Percentiles rank a stretch among this genome's conserved stretches.
phyloP scores from a whole-genome alignment of 2,888 invertebrate species.

The Drosophila koepferae region DNA sequence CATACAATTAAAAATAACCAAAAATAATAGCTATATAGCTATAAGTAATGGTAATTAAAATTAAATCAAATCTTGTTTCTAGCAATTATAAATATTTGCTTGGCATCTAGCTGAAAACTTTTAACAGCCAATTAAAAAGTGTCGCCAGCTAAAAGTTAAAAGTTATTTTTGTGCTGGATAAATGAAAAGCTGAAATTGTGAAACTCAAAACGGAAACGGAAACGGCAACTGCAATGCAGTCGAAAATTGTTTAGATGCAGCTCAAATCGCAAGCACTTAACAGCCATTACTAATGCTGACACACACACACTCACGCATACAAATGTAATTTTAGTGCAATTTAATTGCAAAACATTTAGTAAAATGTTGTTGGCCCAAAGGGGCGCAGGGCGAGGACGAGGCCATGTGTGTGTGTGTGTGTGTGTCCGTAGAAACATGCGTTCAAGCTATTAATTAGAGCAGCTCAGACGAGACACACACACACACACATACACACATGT shows the following conservation, averaged over 20 bases:
- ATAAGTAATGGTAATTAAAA: background rate
- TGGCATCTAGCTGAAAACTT: background rate
- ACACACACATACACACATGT: background rate
- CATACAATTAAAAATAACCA: background rate
- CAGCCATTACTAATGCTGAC: background rate
- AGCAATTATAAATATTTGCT: conserved; percentile 1
- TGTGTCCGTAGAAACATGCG: conserved; percentile 35
- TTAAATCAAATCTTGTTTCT: background rate
- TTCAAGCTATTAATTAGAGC: conserved; percentile 70
- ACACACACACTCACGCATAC: conserved; percentile 2
- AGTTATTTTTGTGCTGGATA: background rate
- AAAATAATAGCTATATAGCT: background rate
- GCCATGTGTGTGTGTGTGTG: background rate
- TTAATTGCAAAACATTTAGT: conserved; percentile 72
- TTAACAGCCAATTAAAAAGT: conserved; percentile 1
- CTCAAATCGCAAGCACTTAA: conserved; percentile 13
- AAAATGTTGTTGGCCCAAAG: conserved; percentile 19
- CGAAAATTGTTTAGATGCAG: conserved; percentile 8
- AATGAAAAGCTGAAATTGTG: conserved; percentile 5
- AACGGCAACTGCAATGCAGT: background rate
- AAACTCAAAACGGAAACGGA: background rate
- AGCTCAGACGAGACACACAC: conserved; percentile 27
- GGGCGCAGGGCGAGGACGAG: background rate
- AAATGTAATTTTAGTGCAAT: conserved; percentile 60
- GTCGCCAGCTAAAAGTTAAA: background rate